Evolutionary conservation across 35 echinoderm and acorn worm species (phyloP).

Genomic region (Heliocidaris tuberculata): DNA sequence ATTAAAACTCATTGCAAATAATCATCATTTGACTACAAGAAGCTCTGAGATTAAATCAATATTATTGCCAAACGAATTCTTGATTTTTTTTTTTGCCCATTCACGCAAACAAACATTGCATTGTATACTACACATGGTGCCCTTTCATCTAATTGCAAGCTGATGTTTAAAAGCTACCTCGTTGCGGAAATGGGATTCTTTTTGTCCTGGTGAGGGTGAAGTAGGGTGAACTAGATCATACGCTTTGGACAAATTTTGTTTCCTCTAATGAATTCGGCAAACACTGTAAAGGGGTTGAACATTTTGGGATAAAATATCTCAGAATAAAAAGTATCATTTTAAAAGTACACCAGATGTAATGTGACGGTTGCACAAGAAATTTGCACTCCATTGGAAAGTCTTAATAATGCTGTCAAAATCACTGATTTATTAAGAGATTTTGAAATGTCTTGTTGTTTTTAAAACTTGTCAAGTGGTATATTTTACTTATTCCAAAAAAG

Average conservation of each 20-base stretch:
- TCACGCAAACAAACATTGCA: slow-evolving; percentile 3
- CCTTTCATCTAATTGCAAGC: background rate
- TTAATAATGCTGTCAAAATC: background rate
- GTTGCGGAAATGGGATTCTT: background rate
- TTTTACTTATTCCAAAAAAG: background rate
- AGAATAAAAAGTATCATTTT: background rate
- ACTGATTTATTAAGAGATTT: background rate
- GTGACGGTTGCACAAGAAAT: too few relatives aligned
- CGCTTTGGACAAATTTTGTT: background rate
- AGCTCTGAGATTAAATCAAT: slow-evolving; percentile 25
- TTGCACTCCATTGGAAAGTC: background rate
- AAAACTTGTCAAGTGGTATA: background rate
- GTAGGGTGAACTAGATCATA: background rate
- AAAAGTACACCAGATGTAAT: background rate
- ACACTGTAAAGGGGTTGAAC: background rate
- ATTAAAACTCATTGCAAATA: slow-evolving; percentile 10
- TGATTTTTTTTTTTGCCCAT: background rate
- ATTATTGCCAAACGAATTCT: slow-evolving; percentile 40
- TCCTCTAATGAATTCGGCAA: background rate
- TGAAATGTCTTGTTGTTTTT: background rate
- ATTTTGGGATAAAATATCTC: background rate
- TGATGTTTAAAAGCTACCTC: background rate
- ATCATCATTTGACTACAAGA: background rate
- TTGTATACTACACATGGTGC: background rate
- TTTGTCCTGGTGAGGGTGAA: background rate